Conservation (phyloP, 2,113 vertebrate species). For the Hydrolagus affinis region DNA sequence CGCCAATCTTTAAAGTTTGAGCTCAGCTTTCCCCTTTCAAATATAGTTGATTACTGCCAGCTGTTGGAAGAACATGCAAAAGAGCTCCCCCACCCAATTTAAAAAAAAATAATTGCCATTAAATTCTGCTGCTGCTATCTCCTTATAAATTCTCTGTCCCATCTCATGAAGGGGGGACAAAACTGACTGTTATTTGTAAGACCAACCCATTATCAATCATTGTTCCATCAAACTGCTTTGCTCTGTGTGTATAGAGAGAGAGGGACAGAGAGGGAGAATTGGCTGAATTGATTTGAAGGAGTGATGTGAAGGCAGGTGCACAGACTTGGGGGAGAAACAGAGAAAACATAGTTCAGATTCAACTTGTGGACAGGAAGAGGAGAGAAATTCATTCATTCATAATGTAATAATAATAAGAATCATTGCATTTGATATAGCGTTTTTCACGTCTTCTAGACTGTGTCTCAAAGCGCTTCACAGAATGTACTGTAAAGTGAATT, state of each 20-base stretch:
- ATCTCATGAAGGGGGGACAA: background rate
- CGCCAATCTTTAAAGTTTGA: background rate
- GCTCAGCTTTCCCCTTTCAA: background rate
- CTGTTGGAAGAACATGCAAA: background rate
- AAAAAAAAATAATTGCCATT: too few relatives aligned
- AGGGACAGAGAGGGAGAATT: constrained; percentile 10
- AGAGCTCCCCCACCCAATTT: too few relatives aligned
- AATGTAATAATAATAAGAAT: too few relatives aligned
- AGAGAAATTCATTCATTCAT: too few relatives aligned
- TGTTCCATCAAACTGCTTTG: background rate
- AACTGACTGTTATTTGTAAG: background rate
- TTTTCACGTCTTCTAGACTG: too few relatives aligned
- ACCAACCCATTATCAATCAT: background rate
- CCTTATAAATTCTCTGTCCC: background rate
- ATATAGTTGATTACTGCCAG: background rate
- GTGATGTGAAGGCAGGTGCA: background rate
- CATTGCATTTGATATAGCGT: too few relatives aligned
- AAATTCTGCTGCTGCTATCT: constrained; percentile 2
- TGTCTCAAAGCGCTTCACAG: too few relatives aligned
- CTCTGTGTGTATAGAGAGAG: too few relatives aligned
- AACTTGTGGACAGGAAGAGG: background rate
- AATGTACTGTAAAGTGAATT: too few relatives aligned
- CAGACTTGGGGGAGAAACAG: background rate
- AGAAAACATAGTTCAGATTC: background rate
- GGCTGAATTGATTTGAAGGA: background rate